Base-by-base conservation (phyloP, 2,797 vertebrate species). In the Poecile montanus region DNA sequence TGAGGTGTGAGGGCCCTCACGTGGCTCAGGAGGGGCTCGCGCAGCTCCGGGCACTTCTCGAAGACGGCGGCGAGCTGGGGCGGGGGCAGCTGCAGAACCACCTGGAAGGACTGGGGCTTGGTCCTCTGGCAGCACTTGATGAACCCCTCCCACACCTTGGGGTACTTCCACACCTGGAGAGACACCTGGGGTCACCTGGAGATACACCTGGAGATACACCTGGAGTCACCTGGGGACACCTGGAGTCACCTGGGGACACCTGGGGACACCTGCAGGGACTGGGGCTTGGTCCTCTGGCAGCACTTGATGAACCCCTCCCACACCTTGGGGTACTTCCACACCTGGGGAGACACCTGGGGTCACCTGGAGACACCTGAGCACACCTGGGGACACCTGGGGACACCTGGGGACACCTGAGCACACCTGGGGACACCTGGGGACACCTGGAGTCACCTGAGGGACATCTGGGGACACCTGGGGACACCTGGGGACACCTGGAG, bases 291-390 rank as follows among this genome's bases (percentile, higher is more conserved):
- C 80, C 99, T 98, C 88, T 99, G 99, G 95, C 99, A 99, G 97
- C 99, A 99, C 95, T 99, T 99, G 88, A 99, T 99, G 89, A 99
- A 99, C 8, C 99, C 99, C 93, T 99, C 99, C 99, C 99, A 99
- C 51, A 99, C 99, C 85, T 99, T 99, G 29, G 99, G 99, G 82
- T 99, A 99, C 96, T 99, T 99, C 99, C 99, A 99, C 84, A 99
- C 99, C 99, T 81, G 9, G 32, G 13, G 20, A 21, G 9, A 16
- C 51, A 54, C 29, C 51, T 32, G 32, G 14, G 40, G 45, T 21
- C 47, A 47, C 45, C 21, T 47, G 45, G 20, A 23, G n/a, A n/a
- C n/a, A n/a, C n/a, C n/a, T n/a, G n/a, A n/a, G n/a, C n/a, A n/a
- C 45, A 47, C 45, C 45, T 22, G 45, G 45, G 21, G 21, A 16